Conservation (phyloP, 2,888 invertebrate genomes). For the Pheosia tremula region DNA sequence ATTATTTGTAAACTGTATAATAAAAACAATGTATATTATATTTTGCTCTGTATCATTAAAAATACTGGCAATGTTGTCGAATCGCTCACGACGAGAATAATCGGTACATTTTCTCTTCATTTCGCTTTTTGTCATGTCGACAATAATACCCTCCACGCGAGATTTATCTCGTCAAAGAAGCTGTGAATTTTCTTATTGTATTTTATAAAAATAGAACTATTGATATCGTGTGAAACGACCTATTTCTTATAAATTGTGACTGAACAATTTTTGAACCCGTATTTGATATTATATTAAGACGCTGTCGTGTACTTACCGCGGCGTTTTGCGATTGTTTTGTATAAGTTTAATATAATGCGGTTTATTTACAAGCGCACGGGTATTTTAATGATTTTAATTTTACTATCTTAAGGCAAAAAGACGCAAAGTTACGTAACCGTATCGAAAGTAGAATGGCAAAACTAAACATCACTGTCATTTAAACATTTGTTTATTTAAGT, state of each 20-base stretch:
- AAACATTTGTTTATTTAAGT: too few relatives aligned
- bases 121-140: conserved; percentile 38
- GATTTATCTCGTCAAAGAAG: conserved; percentile 27
- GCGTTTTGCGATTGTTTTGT: conserved; percentile 69
- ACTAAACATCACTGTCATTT: too few relatives aligned
- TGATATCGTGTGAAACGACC: conserved; percentile 50
- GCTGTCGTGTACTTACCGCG: conserved; percentile 64
- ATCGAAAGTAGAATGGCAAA: too few relatives aligned
- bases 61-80: background rate
- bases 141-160: conserved; percentile 52
- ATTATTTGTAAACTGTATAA: conserved; percentile 27
- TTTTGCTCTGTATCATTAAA: background rate
- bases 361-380: conserved; percentile 47
- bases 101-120: background rate
- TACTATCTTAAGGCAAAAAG: background rate
- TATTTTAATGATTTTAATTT: conserved; percentile 10
- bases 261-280: conserved; percentile 78
- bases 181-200: conserved; percentile 58
- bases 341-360: conserved; percentile 17
- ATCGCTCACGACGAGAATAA: background rate
- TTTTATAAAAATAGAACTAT: conserved; percentile 42
- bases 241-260: conserved; percentile 77
- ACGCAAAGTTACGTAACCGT: too few relatives aligned
- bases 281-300: conserved; percentile 66
- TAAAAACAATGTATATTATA: background rate